Percentiles rank a stretch among this genome's conserved stretches.
Conservation (phyloP, 1,140 invertebrate species). For the Calephelis virginiensis region DNA sequence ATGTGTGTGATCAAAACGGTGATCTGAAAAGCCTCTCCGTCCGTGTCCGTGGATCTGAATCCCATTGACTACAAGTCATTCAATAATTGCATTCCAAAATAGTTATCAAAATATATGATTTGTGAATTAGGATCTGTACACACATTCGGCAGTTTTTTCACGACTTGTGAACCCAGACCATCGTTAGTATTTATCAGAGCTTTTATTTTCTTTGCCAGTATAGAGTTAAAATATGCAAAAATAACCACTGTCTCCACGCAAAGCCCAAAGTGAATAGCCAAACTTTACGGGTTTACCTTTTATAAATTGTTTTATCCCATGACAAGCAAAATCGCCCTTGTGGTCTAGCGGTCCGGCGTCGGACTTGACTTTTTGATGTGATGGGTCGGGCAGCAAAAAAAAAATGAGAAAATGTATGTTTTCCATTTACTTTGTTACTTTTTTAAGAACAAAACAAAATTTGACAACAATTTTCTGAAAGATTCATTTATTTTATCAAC, state of each 20-base stretch:
- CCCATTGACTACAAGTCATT: constrained; percentile 11
- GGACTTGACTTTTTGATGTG: too few species aligned
- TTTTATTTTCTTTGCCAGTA: neutral
- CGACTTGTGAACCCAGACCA: constrained; percentile 12
- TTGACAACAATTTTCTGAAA: too few species aligned
- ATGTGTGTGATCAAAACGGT: too few species aligned
- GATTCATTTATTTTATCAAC: too few species aligned
- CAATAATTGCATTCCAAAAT: constrained; percentile 18
- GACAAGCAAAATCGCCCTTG: too few species aligned
- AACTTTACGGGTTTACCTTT: neutral
- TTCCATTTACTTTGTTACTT: too few species aligned
- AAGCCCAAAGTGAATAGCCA: neutral
- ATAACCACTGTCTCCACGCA: neutral
- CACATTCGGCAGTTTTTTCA: constrained; percentile 8
- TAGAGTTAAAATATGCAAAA: neutral
- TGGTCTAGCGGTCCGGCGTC: too few species aligned
- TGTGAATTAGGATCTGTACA: constrained; percentile 20
- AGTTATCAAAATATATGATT: constrained; percentile 23
- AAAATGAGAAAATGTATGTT: too few species aligned
- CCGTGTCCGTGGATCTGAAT: constrained; percentile 24
- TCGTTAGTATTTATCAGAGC: neutral
- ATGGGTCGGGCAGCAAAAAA: too few species aligned
- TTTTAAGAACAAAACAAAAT: too few species aligned
- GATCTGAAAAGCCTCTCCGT: too few species aligned
- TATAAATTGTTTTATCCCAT: neutral